These are phyloP conservation scores for Ylistrum balloti DNA, from an alignment of 1,140 invertebrate genomes.

Conservation along the genomic window DNA sequence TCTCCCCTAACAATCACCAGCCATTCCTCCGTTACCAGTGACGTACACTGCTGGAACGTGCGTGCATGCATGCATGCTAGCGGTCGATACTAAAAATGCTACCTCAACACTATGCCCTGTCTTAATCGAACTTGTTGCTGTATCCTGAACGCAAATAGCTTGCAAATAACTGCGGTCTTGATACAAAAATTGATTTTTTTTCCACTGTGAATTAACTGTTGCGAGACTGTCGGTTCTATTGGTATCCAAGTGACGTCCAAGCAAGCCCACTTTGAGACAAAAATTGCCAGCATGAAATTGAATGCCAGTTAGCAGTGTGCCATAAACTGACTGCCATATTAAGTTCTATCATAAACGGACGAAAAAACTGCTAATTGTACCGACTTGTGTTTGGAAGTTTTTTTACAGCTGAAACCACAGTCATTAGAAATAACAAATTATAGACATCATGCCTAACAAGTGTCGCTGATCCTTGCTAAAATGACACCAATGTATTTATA, in stretches of 20 bases:
- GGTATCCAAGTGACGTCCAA: neutral
- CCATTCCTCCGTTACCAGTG: conserved; percentile 5
- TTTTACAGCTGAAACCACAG: neutral
- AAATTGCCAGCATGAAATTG: neutral
- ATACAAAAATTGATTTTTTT: conserved; percentile 34
- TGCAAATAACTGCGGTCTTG: conserved; percentile 16
- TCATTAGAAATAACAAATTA: conserved; percentile 29
- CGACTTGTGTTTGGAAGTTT: neutral
- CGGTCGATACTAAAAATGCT: conserved; percentile 38
- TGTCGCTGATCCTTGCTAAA: neutral
- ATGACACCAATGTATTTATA: neutral
- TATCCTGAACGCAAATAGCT: conserved; percentile 33
- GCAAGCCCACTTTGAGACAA: neutral
- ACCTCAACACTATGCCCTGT: conserved; percentile 32
- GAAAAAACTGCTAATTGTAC: neutral
- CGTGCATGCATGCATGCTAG: conserved; percentile 4
- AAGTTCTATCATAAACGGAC: neutral
- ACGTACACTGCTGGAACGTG: neutral
- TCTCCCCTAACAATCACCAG: neutral
- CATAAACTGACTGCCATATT: neutral
- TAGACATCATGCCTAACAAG: neutral
- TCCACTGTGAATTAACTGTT: conserved; percentile 31
- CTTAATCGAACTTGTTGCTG: conserved; percentile 38
- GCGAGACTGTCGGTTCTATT: neutral
- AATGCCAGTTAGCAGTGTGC: neutral